Evolutionary conservation across 2,888 invertebrate genomes (phyloP), one percentile per base, ranked within the genome.

Genomic region (Pecten maximus): DNA sequence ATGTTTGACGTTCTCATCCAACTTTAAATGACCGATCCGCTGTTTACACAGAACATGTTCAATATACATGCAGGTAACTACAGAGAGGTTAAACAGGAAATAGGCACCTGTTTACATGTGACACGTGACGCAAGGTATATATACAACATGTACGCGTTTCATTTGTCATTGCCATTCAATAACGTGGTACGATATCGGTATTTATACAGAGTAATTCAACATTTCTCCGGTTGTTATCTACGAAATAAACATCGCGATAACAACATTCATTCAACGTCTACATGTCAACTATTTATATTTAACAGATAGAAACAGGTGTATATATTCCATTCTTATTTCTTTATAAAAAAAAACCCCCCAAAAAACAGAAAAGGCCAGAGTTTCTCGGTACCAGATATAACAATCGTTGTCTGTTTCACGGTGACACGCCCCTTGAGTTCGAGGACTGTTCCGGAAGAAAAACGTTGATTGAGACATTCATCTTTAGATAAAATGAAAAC

Each of bases 381-480:
- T 74, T 74, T 74, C 74, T 35, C 6, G 74, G 74, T 74, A 2
- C 35, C 23, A 23, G 1, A 74, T 10, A 74, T 15, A 15, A 35
- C 74, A 74, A 74, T 28, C 35, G 74, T 2, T 74, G 74, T 74
- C 74, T 74, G 74, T 74, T 74, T 15, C 6, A 19, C 15, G 19
- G 4, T 1, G 74, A 28, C 74, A 74, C 74, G 74, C 74, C 74
- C 74, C 35, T 74, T 28, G 35, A 19, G 60, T 23, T 60, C 60
- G 60, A 60, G 60, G 60, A 74, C 74, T 74, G 15, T 74, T 74
- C 35, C 74, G 74, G 74, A 74, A 74, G 74, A 35, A 74, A 74
- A 6, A 3, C 74, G 74, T 28, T 35, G 74, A 74, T 74, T 74
- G 74, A 35, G 74, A 74, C 74, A 74, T 74, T 74, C 74, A 74